phyloP scores from a whole-genome alignment of 2,888 invertebrate species.

The Desoria tigrina region DNA sequence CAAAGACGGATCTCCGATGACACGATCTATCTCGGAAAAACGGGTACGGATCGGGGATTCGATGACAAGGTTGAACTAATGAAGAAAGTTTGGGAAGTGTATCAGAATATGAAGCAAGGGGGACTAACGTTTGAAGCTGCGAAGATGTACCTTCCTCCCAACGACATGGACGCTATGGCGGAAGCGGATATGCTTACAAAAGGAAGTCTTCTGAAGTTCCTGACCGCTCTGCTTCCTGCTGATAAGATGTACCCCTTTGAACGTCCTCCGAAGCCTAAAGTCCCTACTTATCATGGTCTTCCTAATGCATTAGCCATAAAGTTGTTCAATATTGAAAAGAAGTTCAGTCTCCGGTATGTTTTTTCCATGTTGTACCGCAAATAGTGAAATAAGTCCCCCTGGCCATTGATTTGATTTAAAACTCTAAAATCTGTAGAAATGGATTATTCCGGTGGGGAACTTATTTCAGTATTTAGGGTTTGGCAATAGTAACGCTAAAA shows the following conservation, averaged over 20 bases:
- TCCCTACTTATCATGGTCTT: slow-evolving; percentile 56
- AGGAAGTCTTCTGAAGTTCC: slow-evolving; percentile 27
- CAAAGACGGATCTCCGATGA: slow-evolving; percentile 26
- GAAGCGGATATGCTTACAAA: slow-evolving; percentile 34
- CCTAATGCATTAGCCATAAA: slow-evolving; percentile 67
- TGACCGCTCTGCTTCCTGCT: slow-evolving; percentile 30
- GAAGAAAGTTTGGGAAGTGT: slow-evolving; percentile 35
- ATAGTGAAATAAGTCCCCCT: too few species aligned
- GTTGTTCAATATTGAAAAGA: slow-evolving; percentile 56
- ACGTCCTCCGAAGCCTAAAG: slow-evolving; percentile 11
- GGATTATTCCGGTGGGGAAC: too few species aligned
- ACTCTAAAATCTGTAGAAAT: too few species aligned
- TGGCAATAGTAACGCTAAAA: too few species aligned
- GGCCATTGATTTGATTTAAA: too few species aligned
- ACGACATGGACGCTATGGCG: slow-evolving; percentile 20
- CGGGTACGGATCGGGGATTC: slow-evolving; percentile 21
- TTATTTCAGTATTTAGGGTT: too few species aligned
- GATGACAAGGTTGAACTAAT: slow-evolving; percentile 34
- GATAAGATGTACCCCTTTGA: slow-evolving; percentile 37
- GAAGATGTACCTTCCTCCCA: slow-evolving; percentile 20
- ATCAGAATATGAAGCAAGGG: slow-evolving; percentile 29
- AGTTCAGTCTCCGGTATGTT: slow-evolving; percentile 18
- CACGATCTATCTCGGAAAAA: slow-evolving; percentile 26
- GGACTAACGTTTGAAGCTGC: slow-evolving; percentile 27
- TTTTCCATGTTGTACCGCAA: neutral